Evolutionary conservation across 2,797 vertebrate genomes (phyloP), one percentile per base, ranked within the genome.

Genomic region (Gadopsis bispinosus): DNA sequence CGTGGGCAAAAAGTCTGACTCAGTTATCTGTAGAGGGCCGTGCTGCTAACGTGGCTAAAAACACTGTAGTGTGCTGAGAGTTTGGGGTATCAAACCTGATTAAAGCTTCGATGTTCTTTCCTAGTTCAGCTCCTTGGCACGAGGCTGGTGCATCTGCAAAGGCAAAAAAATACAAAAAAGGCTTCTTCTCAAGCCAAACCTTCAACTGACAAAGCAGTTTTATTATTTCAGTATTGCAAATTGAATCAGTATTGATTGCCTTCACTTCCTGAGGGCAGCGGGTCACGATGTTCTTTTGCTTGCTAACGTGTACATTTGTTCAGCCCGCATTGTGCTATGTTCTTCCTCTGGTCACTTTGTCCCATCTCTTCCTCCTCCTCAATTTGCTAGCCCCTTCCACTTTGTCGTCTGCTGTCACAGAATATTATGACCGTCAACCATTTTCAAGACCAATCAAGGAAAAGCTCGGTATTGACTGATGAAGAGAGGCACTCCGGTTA

Each of bases 401-500:
- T 51, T 37, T 50, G 13, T 67, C 65, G n/a, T 31, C 0, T 1
- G 12, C 61, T 35, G 29, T 31, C n/a, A 4, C 61, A 69, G n/a
- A 68, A 67, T 53, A 33, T 58, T 56, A 54, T 41, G 29, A 20
- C 11, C 20, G 1, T 70, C 53, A 76, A 14, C 59, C 3, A 11
- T 8, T 16, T 61, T 35, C 11, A 17, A 17, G 62, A 45, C 5
- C 13, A 55, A 48, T 37, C 12, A 41, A 53, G 48, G 64, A 19
- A 54, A 63, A 81, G n/a, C 67, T 39, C 31, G 11, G 17, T 7
- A 13, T 0, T 26, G n/a, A 11, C 58, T 19, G 53, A 56, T 60
- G 22, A 65, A 35, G 37, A 69, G 31, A 41, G 12, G 12, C 29
- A 19, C 26, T 45, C n/a, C 13, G 62, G 71, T 76, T 78, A 74